These are phyloP conservation scores for Pardalotus punctatus DNA, from an alignment of 2,113 vertebrate species.

Conservation along the genomic window DNA sequence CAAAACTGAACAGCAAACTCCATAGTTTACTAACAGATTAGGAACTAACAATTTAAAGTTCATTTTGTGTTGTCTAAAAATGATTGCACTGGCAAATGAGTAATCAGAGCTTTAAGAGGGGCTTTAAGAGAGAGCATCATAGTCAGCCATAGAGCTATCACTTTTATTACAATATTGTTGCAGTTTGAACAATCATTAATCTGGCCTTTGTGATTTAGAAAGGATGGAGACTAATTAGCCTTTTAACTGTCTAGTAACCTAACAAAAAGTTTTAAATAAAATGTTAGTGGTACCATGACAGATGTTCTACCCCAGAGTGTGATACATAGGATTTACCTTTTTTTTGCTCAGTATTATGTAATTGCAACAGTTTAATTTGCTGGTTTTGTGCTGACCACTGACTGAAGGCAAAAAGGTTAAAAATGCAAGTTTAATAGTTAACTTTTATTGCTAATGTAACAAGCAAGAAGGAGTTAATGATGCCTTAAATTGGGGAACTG, in stretches of 20 bases:
- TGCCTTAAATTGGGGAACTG: neutral
- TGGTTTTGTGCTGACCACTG: slow-evolving; percentile 36
- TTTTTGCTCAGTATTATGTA: neutral
- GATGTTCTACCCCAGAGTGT: slow-evolving; percentile 40
- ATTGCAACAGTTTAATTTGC: slow-evolving; percentile 44
- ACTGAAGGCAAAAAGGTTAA: slow-evolving; percentile 53
- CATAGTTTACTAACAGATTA: neutral
- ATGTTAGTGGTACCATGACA: slow-evolving; percentile 10
- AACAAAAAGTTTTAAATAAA: slow-evolving; percentile 33
- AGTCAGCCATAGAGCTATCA: neutral
- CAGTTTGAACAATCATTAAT: slow-evolving; percentile 66
- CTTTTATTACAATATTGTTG: slow-evolving; percentile 32
- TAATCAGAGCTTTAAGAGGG: neutral
- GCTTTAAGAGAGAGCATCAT: neutral
- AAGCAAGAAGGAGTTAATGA: slow-evolving; percentile 45
- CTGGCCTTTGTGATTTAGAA: slow-evolving; percentile 64
- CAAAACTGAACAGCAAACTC: neutral
- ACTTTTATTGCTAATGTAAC: slow-evolving; percentile 69
- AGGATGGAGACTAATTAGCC: slow-evolving; percentile 38
- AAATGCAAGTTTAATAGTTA: slow-evolving; percentile 72
- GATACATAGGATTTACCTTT: slow-evolving; percentile 20
- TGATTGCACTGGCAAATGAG: neutral
- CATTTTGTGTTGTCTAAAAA: neutral
- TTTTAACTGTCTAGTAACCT: slow-evolving; percentile 25
- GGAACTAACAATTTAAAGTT: neutral